A percentile compares a stretch with the other conserved stretches of the same genome.
phyloP scores from a whole-genome alignment of 1,140 invertebrate genomes.

The Drosophila pallidifrons region DNA sequence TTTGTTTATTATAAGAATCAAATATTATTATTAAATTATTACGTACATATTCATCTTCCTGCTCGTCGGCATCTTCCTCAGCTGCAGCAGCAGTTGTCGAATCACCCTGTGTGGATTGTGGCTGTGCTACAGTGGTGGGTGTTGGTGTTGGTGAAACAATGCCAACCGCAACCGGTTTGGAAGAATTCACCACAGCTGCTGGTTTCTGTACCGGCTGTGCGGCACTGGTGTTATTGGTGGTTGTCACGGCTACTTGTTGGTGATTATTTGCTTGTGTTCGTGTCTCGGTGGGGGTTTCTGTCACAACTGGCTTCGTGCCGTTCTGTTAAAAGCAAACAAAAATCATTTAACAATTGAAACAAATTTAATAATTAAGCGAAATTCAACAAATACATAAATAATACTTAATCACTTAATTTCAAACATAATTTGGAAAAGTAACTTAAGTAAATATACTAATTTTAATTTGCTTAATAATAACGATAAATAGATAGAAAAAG shows the following conservation, averaged over 20 bases:
- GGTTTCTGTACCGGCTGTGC: conserved; percentile 62
- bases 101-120: conserved; percentile 57
- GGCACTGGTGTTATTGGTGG: conserved; percentile 25
- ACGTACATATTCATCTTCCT: conserved; percentile 83
- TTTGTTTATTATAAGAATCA: not conserved
- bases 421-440: not conserved
- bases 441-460: not conserved
- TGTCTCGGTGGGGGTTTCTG: conserved; percentile 58
- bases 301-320: conserved; percentile 64
- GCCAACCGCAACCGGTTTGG: conserved; percentile 38
- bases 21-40: not conserved
- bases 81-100: conserved; percentile 29
- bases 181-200: conserved; percentile 44
- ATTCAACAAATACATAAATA: conserved; percentile 14
- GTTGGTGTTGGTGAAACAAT: conserved; percentile 48
- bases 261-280: conserved; percentile 61
- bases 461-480: not conserved
- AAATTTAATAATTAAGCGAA: conserved; percentile 8
- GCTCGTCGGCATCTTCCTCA: conserved; percentile 70
- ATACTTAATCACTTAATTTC: not conserved
- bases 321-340: conserved; percentile 43
- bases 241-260: conserved; percentile 56
- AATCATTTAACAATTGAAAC: conserved; percentile 11
- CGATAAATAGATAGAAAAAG: not conserved
- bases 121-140: conserved; percentile 24